Evolutionary conservation across 2,113 vertebrate species (phyloP).

Genomic region (Ellobius talpinus): DNA sequence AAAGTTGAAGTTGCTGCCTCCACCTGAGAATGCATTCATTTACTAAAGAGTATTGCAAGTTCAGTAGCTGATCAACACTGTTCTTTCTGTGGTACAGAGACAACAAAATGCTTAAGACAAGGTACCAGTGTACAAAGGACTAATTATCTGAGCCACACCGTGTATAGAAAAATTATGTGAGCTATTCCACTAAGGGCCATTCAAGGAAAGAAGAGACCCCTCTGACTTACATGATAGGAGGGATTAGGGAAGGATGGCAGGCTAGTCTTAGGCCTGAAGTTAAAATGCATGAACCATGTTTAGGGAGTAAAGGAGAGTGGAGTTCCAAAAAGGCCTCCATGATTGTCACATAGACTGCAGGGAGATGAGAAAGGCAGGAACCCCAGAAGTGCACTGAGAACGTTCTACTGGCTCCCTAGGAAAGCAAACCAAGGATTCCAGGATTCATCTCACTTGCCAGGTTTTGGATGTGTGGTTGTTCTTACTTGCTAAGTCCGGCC

Average conservation of each 20-base stretch:
- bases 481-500: neutral
- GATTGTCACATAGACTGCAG: neutral
- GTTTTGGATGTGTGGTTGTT: neutral
- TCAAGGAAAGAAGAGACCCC: neutral
- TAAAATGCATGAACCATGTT: neutral
- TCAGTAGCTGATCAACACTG: neutral
- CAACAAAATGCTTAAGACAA: neutral
- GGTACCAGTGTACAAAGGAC: neutral
- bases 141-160: neutral
- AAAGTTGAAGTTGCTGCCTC: neutral
- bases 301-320: neutral
- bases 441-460: no score
- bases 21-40: neutral
- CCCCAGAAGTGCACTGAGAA: fast-evolving
- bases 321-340: neutral
- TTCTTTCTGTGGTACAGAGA: neutral
- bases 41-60: neutral
- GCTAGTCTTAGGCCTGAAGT: neutral
- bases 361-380: neutral
- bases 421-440: neutral
- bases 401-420: neutral
- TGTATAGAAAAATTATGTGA: neutral
- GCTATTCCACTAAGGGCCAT: neutral
- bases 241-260: neutral
- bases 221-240: neutral